Evolutionary conservation across 1,140 invertebrate genomes (phyloP), one percentile per base, ranked within the genome.

Genomic region (Drosophila navojoa): DNA sequence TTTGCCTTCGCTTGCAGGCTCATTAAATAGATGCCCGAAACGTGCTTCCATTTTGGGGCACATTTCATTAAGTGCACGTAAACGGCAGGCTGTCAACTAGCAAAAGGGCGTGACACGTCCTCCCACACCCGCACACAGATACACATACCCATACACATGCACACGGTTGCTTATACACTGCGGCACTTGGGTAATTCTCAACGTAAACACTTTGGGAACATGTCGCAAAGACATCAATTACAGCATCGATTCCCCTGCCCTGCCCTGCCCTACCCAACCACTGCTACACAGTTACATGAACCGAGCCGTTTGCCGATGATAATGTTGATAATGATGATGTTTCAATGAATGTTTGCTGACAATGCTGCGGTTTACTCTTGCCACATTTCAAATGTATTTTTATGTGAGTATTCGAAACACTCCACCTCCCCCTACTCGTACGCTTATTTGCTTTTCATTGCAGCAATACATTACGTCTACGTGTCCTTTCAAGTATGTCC

Each of bases 181-280:
- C 71, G 73, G 76, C 82, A 86, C 78, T 78, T 67, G 82, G 82
- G 79, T 87, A 87, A 87, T 86, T 86, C 76, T 62, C 61, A 82
- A 86, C 82, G 82, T 86, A 86, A 86, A 86, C 82, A 86, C 82
- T 86, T 89, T 89, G 82, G 74, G 58, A 85, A 76, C 82, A 87
- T 87, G 82, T 87, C 82, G 84, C 82, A 87, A 87, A 87, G 84
- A 89, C 82, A 87, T 87, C 82, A 89, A 87, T 87, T 87, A 87
- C 84, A 77, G 60, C 82, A 87, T 86, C 82, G 71, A 73, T 61
- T 67, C 64, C 52, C 45, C 50, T 25, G n/a, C n/a, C n/a, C n/a
- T n/a, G n/a, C 47, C 47, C 19, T 15, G 19, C 29, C 27, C 27
- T 9, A 7, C 32, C 9, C 22, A 22, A 16, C 60, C 22, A 13